Percentiles rank a stretch among this genome's conserved stretches.
phyloP scores from a whole-genome alignment of 2,888 invertebrate genomes.

The Leptura quadrifasciata region DNA sequence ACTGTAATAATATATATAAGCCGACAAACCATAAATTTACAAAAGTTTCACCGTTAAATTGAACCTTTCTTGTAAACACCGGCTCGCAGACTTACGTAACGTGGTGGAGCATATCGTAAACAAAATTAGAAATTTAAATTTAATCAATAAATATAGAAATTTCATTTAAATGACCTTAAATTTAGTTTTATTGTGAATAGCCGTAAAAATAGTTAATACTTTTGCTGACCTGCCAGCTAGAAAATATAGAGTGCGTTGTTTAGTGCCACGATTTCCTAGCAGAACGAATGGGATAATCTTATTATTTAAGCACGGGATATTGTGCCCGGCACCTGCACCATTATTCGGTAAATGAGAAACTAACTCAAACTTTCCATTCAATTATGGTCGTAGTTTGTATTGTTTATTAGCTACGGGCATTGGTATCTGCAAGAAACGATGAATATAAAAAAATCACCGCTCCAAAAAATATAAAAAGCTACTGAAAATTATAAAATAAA shows the following conservation, averaged over 20 bases:
- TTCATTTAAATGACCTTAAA: background rate
- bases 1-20: background rate
- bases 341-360: no score
- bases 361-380: no score
- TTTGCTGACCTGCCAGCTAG: background rate
- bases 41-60: background rate
- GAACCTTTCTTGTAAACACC: background rate
- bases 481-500: no score
- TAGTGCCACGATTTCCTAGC: background rate
- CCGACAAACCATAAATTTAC: background rate
- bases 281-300: slow-evolving; percentile 15
- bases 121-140: slow-evolving; percentile 11
- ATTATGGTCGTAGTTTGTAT: no score
- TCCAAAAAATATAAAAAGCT: no score
- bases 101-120: background rate
- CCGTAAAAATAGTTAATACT: background rate
- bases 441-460: no score
- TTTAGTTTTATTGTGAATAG: background rate
- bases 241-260: background rate
- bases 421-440: no score
- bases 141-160: background rate
- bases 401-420: no score
- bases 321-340: no score
- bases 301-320: no score
- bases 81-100: background rate